phyloP scores from a whole-genome alignment of 2,797 vertebrate species.

The Steatocranus sp. region DNA sequence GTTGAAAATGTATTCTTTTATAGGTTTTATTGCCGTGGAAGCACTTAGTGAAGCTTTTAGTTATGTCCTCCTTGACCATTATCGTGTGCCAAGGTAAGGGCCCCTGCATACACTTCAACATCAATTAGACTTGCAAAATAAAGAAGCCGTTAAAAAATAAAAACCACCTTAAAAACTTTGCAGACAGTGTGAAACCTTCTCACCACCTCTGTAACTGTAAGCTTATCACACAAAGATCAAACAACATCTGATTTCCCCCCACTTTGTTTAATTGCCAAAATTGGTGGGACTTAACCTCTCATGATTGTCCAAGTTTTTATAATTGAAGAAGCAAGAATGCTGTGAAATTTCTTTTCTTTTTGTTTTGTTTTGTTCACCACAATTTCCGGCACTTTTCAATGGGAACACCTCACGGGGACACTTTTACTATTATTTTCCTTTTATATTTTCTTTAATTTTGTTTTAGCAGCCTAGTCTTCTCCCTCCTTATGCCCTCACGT shows the following conservation, averaged over 20 bases:
- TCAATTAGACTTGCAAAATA: background rate
- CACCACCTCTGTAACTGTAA: background rate
- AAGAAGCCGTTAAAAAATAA: background rate
- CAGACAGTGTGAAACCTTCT: background rate
- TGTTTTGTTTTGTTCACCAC: background rate
- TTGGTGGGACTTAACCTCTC: background rate
- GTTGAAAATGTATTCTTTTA: background rate
- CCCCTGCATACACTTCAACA: background rate
- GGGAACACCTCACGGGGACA: background rate
- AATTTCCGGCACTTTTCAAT: background rate
- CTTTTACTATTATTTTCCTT: background rate
- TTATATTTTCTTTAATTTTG: background rate
- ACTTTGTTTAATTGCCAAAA: background rate
- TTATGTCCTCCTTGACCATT: slow-evolving; percentile 17
- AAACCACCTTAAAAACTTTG: background rate
- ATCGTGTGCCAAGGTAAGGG: background rate
- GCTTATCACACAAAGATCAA: background rate
- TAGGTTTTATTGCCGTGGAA: slow-evolving; percentile 14
- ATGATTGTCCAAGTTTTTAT: background rate
- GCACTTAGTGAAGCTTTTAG: slow-evolving; percentile 28
- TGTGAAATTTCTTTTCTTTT: background rate
- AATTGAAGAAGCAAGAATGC: background rate
- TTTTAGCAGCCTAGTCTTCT: background rate
- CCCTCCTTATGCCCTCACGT: background rate
- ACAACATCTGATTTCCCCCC: background rate